Conservation (phyloP, 2,113 vertebrate species). For the Scomber colias region DNA sequence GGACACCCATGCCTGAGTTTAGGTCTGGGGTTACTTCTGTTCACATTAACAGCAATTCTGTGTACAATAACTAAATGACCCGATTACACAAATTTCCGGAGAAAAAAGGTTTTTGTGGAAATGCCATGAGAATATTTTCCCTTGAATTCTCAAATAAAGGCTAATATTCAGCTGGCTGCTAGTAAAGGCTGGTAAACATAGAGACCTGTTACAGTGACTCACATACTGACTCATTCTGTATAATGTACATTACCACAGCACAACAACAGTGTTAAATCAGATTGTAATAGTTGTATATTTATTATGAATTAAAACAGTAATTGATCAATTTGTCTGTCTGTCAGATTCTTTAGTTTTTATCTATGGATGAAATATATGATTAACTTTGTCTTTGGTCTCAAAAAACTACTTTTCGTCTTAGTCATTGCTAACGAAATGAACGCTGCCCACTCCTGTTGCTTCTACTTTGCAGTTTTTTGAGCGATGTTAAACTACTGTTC, state of each 20-base stretch:
- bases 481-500: too few relatives aligned
- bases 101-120: neutral
- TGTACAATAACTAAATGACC: slow-evolving; percentile 4
- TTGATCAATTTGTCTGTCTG: too few relatives aligned
- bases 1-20: neutral
- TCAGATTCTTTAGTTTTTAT: too few relatives aligned
- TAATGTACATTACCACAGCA: neutral
- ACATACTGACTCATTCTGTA: too few relatives aligned
- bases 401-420: too few relatives aligned
- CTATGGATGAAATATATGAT: too few relatives aligned
- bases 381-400: too few relatives aligned
- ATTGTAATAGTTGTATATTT: too few relatives aligned
- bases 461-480: neutral
- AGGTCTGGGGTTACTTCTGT: neutral
- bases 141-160: neutral
- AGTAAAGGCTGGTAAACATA: neutral
- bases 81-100: neutral
- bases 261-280: neutral
- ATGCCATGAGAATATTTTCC: neutral
- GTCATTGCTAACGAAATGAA: too few relatives aligned
- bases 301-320: too few relatives aligned
- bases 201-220: too few relatives aligned
- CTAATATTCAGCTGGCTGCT: neutral
- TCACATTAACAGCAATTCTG: slow-evolving; percentile 11
- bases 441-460: neutral